Conservation (phyloP, 2,113 vertebrate genomes). For the Menidia beryllina region DNA sequence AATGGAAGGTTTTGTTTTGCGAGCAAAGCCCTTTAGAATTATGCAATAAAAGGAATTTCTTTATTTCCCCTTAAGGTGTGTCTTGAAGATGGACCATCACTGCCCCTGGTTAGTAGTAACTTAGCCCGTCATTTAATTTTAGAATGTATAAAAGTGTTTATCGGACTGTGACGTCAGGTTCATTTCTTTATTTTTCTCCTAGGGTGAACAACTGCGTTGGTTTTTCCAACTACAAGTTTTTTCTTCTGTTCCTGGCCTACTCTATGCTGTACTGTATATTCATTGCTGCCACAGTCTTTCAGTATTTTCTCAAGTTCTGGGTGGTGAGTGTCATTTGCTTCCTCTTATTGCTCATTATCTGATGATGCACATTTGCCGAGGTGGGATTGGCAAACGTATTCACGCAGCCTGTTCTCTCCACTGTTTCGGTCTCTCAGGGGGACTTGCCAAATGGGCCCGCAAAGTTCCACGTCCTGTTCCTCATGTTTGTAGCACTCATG, state of each 20-base stretch:
- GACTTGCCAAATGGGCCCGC: conserved; percentile 88
- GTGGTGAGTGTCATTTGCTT: conserved; percentile 85
- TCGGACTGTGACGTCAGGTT: conserved; percentile 4
- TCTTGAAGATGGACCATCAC: conserved; percentile 99
- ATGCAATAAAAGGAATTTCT: neutral
- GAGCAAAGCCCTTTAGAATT: too few relatives aligned
- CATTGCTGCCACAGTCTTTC: conserved; percentile 92
- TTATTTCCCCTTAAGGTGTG: conserved; percentile 84
- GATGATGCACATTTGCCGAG: neutral
- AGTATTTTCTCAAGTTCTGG: conserved; percentile 98
- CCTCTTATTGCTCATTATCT: conserved; percentile 2
- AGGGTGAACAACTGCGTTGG: conserved; percentile 99
- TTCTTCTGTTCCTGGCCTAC: conserved; percentile 96
- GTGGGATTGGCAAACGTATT: neutral
- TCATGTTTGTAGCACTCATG: conserved; percentile 97
- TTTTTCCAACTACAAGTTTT: conserved; percentile 99
- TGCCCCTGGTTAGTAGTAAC: conserved; percentile 91
- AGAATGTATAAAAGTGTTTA: neutral
- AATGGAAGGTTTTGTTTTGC: neutral
- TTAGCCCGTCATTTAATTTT: neutral
- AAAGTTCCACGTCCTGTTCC: conserved; percentile 97
- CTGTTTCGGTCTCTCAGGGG: conserved; percentile 78
- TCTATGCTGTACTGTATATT: conserved; percentile 95
- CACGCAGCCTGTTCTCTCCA: too few relatives aligned
- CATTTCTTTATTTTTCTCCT: conserved; percentile 66